Base-by-base conservation (phyloP, 2,113 vertebrate species). In the Peromyscus polionotus region DNA sequence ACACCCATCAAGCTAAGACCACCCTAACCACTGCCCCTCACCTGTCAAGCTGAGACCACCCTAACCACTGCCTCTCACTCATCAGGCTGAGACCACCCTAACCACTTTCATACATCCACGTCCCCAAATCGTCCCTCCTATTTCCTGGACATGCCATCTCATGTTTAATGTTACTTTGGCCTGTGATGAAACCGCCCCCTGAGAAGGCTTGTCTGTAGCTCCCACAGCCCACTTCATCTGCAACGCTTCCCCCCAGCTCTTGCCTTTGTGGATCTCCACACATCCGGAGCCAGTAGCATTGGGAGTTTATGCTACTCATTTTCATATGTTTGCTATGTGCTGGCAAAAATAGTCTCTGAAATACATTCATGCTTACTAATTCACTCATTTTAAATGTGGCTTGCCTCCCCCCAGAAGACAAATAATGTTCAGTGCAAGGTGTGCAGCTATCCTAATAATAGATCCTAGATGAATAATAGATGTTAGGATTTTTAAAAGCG, bases 391-490 rank as follows among this genome's bases (percentile, higher is more conserved):
- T n/a, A 91, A 90, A 36, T 65, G 59, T 42, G 28, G 12, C 39
- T 54, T 3, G 1, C 36, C 39, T 81, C n/a, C 6, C 57, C 73
- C 73, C 36, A 22, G 10, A 75, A 54, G 33, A 89, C 33, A 76
- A 91, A 87, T 45, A 77, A 28, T 19, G 9, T 83, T 67, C 33
- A 76, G n/a, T 51, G 42, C 51, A 92, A 90, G 57, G 13, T 36
- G 36, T 88, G 81, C n/a, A 67, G 61, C 75, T 61, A 59, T 57
- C 93, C 77, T 92, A 67, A 90, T 96, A 77, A 94, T 76, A 81
- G 67, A 65, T 51, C 72, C 51, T 86, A 59, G 36, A 54, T 59
- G 75, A 76, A 93, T 59, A 79, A 59, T 65, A 42, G 65, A 87
- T 72, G 73, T 59, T 72, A 54, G 65, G 13, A 13, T 87, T 84